phyloP scores from a whole-genome alignment of 2,888 invertebrate species.

The Oeneis ivallda region DNA sequence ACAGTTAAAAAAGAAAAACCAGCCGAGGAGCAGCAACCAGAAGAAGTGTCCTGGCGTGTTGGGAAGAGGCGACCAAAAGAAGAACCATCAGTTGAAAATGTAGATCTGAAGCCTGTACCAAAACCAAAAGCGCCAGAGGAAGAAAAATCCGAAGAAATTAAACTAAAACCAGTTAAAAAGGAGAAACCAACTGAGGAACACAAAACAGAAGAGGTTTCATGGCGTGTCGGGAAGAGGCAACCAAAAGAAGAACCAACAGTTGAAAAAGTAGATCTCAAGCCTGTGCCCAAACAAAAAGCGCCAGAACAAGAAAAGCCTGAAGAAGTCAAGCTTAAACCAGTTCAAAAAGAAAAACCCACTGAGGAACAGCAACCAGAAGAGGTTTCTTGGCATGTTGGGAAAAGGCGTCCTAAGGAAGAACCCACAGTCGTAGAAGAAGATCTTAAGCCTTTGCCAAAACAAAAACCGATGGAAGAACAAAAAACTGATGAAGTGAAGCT shows the following conservation, averaged over 20 bases:
- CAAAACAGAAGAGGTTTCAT: conserved; percentile 56
- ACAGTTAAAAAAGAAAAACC: conserved; percentile 43
- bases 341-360: too few relatives aligned
- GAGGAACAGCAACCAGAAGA: too few relatives aligned
- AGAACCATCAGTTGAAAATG: conserved; percentile 60
- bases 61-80: conserved; percentile 52
- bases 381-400: conserved; percentile 48
- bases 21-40: conserved; percentile 45
- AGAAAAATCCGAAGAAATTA: conserved; percentile 44
- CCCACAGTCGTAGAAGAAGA: background rate
- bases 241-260: conserved; percentile 60
- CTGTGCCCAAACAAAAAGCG: background rate
- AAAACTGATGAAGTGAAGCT: conserved; percentile 49
- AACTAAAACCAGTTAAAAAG: conserved; percentile 40
- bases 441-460: conserved; percentile 45
- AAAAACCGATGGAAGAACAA: conserved; percentile 52
- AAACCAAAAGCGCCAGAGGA: conserved; percentile 37
- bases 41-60: conserved; percentile 54
- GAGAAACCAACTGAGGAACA: conserved; percentile 54
- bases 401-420: conserved; percentile 48
- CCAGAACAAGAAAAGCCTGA: conserved; percentile 51
- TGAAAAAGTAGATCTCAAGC: conserved; percentile 53
- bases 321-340: conserved; percentile 42
- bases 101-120: conserved; percentile 61
- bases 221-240: conserved; percentile 49